Base-by-base conservation (phyloP, 2,888 invertebrate species). In the Scaeva pyrastri region DNA sequence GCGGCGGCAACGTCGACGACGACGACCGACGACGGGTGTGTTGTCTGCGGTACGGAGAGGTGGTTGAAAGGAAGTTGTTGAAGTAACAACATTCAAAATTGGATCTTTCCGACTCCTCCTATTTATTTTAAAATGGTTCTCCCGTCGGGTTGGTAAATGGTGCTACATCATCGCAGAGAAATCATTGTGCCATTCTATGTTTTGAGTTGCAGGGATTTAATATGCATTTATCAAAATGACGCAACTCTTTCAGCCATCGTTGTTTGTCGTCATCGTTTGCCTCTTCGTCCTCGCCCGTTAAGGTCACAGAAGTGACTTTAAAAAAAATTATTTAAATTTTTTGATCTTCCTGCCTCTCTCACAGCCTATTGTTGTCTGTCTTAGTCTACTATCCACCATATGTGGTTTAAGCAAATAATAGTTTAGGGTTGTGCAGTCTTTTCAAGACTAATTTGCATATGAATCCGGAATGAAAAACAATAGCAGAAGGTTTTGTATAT, bases 171-270 rank as follows among this genome's bases (percentile, higher is more conserved):
- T 19, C 11, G 7, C 1, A 36, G 2, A 39, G 19, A 36, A 58
- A 19, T 68, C 36, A 36, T 43, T 41, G 21, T 48, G 4, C 36
- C 58, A 16, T 39, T 16, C 19, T 31, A 12, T 5, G 6, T 10
- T 16, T 68, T 68, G 66, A 21, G 64, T 85, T 70, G 86, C 77
- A 70, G 77, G 82, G 86, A 86, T 82, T 86, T 82, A 77, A 78
- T 86, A 74, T 82, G 77, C 86, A 86, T 86, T 86, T 86, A 82
- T 86, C 82, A 86, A 82, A 81, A 36, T 86, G 77, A 81, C 77
- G 77, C 74, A 77, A 72, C 60, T 71, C 74, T 71, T 43, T 77
- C 43, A 39, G 31, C 31, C 19, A 5, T 72, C 55, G 48, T 48
- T 8, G 31, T 31, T 31, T 31, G 31, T 31, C 8, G 19, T 19